Conservation (phyloP, 2,888 invertebrate genomes). For the Lepeophtheirus nordmannii region DNA sequence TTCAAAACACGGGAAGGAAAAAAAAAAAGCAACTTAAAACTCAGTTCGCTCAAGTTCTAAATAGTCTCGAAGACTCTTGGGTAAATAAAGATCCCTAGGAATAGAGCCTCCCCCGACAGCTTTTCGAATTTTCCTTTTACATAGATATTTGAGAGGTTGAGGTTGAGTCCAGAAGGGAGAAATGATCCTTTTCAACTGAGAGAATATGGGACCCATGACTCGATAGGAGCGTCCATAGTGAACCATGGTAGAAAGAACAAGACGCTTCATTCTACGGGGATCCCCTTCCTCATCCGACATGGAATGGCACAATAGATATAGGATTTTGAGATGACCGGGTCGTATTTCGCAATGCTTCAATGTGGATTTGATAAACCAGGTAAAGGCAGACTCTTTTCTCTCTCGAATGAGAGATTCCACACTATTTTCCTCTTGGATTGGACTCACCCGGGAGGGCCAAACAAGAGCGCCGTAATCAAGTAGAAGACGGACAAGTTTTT, state of each 20-base stretch:
- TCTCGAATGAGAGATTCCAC: not conserved
- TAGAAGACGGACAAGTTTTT: conserved; percentile 27
- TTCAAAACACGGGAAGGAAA: too few species aligned
- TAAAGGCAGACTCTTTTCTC: conserved; percentile 23
- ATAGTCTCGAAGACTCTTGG: not conserved
- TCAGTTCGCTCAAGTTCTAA: not conserved
- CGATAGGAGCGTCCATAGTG: conserved; percentile 13
- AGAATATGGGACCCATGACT: conserved; percentile 24
- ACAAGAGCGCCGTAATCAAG: conserved; percentile 28
- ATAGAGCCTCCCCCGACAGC: conserved; percentile 2
- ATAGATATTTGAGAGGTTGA: conserved; percentile 18
- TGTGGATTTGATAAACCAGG: conserved; percentile 20
- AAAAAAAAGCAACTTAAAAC: too few species aligned
- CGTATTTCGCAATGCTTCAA: conserved; percentile 3
- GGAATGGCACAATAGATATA: conserved; percentile 20
- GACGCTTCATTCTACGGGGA: conserved; percentile 21
- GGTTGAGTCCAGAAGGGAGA: conserved; percentile 25
- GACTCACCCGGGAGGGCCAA: conserved; percentile 14
- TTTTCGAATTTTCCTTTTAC: conserved; percentile 14
- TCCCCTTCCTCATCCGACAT: conserved; percentile 21
- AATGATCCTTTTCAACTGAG: conserved; percentile 20
- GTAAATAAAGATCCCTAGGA: not conserved
- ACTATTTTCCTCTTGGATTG: not conserved
- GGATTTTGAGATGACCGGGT: conserved; percentile 13
- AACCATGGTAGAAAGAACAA: conserved; percentile 21